phyloP scores from a whole-genome alignment of 2,797 vertebrate genomes.

The Rhinella marina region DNA sequence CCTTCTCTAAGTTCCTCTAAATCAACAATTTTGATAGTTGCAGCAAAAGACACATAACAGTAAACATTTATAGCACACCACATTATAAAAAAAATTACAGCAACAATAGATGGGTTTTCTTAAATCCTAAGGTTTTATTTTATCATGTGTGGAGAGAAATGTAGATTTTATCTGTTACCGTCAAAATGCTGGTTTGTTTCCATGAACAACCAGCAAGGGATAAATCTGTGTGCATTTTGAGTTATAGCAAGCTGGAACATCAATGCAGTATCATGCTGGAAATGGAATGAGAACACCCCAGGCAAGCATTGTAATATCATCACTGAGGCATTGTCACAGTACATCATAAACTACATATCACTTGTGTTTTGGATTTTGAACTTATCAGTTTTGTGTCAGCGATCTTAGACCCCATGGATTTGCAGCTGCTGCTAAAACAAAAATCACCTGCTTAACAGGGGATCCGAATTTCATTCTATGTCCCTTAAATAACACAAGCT shows the following conservation, averaged over 20 bases:
- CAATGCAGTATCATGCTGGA: constrained; percentile 55
- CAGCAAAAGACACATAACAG: background rate
- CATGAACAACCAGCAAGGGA: constrained; percentile 48
- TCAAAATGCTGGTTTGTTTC: constrained; percentile 62
- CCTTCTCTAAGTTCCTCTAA: background rate
- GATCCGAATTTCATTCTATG: constrained; percentile 63
- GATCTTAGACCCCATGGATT: constrained; percentile 63
- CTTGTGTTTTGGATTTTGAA: constrained; percentile 65
- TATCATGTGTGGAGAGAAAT: constrained; percentile 63
- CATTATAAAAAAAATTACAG: background rate
- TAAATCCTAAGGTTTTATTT: constrained; percentile 44
- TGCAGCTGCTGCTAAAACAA: constrained; percentile 65
- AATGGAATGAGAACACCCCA: constrained; percentile 54
- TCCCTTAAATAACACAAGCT: constrained; percentile 35
- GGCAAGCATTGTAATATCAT: constrained; percentile 45
- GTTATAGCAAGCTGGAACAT: constrained; percentile 60
- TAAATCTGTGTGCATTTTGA: constrained; percentile 51
- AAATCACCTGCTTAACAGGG: constrained; percentile 63
- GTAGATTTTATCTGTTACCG: constrained; percentile 54
- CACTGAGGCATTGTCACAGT: constrained; percentile 44
- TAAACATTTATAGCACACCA: constrained; percentile 33
- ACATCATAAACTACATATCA: constrained; percentile 59
- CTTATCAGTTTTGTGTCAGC: constrained; percentile 66
- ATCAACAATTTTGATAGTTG: background rate
- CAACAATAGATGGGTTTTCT: constrained; percentile 40